Evolutionary conservation across 2,888 invertebrate species (phyloP).

Genomic region (Cheilosia impressa): DNA sequence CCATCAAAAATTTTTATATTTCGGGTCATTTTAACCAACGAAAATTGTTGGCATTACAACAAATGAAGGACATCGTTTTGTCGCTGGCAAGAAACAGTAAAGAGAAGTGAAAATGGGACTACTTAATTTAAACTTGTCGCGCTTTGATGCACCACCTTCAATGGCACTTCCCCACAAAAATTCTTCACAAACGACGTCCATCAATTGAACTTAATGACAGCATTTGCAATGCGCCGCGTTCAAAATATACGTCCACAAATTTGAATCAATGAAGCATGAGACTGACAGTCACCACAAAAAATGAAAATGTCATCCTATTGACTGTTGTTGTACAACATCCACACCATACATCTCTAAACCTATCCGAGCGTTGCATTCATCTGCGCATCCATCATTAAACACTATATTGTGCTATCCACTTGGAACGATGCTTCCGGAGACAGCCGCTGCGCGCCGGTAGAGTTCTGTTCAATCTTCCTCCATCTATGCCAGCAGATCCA

Average conservation of each 20-base stretch:
- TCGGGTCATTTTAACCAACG: too few species aligned
- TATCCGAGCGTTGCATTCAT: conserved; percentile 27
- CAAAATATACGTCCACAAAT: neutral
- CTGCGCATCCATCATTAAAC: conserved; percentile 43
- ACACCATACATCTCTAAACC: neutral
- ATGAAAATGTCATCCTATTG: conserved; percentile 17
- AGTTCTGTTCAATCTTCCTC: conserved; percentile 28
- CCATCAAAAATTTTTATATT: too few species aligned
- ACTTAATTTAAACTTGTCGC: too few species aligned
- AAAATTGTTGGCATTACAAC: too few species aligned
- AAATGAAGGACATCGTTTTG: too few species aligned
- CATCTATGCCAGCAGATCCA: conserved; percentile 33
- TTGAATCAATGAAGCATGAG: neutral
- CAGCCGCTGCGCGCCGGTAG: neutral
- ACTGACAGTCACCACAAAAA: conserved; percentile 3
- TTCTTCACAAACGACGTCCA: too few species aligned
- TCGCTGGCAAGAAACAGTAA: too few species aligned
- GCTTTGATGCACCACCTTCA: too few species aligned
- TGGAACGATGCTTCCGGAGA: conserved; percentile 55
- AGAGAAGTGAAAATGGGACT: too few species aligned
- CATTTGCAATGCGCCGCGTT: too few species aligned
- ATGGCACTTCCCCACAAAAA: too few species aligned
- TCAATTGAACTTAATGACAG: too few species aligned
- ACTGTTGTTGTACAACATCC: neutral
- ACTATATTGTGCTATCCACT: conserved; percentile 30